phyloP scores from a whole-genome alignment of 2,888 invertebrate genomes.

The Pseudoips prasinana region DNA sequence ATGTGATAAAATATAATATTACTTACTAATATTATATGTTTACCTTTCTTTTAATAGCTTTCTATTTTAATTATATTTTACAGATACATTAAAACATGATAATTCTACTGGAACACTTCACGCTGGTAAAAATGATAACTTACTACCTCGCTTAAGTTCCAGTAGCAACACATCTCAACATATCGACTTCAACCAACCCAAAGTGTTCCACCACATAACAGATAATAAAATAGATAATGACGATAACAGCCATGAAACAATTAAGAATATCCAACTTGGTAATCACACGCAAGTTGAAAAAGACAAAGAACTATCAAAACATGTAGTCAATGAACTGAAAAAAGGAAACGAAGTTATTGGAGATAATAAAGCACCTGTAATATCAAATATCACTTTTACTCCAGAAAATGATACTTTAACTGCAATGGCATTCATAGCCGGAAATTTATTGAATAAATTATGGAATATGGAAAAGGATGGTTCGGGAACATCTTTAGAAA shows the following conservation, averaged over 20 bases:
- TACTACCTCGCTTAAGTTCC: slow-evolving; percentile 30
- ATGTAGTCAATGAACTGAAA: slow-evolving; percentile 66
- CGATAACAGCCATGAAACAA: slow-evolving; percentile 40
- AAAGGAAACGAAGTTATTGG: slow-evolving; percentile 60
- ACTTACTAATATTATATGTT: no score
- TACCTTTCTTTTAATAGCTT: no score
- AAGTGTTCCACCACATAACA: slow-evolving; percentile 46
- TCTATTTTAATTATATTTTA: slow-evolving; percentile 16
- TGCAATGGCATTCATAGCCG: slow-evolving; percentile 72
- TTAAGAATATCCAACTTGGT: slow-evolving; percentile 38
- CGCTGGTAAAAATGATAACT: slow-evolving; percentile 45
- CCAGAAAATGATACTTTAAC: slow-evolving; percentile 70
- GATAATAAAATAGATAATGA: slow-evolving; percentile 63
- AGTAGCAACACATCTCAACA: slow-evolving; percentile 47
- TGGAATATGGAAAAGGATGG: slow-evolving; percentile 70
- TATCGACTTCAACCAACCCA: slow-evolving; percentile 55
- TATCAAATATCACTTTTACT: slow-evolving; percentile 71
- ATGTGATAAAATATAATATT: no score
- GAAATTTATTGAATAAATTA: slow-evolving; percentile 67
- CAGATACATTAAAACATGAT: slow-evolving; percentile 57
- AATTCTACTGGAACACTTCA: slow-evolving; percentile 55
- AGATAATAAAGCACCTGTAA: slow-evolving; percentile 47
- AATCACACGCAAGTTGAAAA: slow-evolving; percentile 52
- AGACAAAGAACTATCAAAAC: slow-evolving; percentile 60
- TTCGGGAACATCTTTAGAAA: slow-evolving; percentile 50